phyloP scores from a whole-genome alignment of 2,888 invertebrate species.

The Ptycholaimellus sp. region DNA sequence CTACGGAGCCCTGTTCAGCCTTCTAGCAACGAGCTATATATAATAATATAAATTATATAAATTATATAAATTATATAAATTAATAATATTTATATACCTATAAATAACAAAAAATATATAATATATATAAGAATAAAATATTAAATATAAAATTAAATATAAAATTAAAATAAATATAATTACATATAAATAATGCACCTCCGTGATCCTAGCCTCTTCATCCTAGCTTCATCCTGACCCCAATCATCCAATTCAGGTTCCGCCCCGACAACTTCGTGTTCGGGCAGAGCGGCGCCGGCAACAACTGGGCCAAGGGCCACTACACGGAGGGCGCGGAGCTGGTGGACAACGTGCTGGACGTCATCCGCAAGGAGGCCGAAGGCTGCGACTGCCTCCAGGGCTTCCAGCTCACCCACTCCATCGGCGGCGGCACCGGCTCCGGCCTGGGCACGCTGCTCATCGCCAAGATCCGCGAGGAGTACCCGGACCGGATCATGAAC shows the following conservation, averaged over 20 bases:
- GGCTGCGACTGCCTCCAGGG: slow-evolving; percentile 31
- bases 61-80: too few relatives aligned
- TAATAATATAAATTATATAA: too few relatives aligned
- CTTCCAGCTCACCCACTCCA: slow-evolving; percentile 59
- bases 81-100: too few relatives aligned
- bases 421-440: slow-evolving; percentile 60
- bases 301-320: slow-evolving; percentile 71
- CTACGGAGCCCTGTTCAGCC: slow-evolving; percentile 71
- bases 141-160: too few relatives aligned
- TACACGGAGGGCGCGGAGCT: slow-evolving; percentile 57
- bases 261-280: background rate
- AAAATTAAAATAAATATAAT: background rate
- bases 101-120: too few relatives aligned
- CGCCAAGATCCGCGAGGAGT: slow-evolving; percentile 83
- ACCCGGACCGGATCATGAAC: slow-evolving; percentile 90
- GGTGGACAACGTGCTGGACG: slow-evolving; percentile 37
- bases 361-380: slow-evolving; percentile 38
- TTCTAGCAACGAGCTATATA: too few relatives aligned
- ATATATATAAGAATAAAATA: too few relatives aligned
- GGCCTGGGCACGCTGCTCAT: slow-evolving; percentile 68
- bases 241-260: too few relatives aligned
- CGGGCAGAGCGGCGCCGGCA: slow-evolving; percentile 49
- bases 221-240: too few relatives aligned
- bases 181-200: too few relatives aligned
- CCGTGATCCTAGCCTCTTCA: too few relatives aligned